phyloP scores from a whole-genome alignment of 2,797 vertebrate species.

The Coreius guichenoti region DNA sequence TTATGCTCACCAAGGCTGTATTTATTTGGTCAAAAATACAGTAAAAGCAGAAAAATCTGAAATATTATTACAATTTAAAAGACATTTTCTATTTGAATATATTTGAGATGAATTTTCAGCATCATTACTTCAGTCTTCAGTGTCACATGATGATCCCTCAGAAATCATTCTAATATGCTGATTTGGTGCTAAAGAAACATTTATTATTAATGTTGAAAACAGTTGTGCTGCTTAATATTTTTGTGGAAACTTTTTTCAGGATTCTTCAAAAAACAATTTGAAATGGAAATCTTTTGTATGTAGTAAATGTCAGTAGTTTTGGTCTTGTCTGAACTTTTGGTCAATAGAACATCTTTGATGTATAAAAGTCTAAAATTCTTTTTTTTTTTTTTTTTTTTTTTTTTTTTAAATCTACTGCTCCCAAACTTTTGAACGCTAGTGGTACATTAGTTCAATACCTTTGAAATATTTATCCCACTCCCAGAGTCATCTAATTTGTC shows the following conservation, averaged over 20 bases:
- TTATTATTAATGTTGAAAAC: too few relatives aligned
- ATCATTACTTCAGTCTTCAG: too few relatives aligned
- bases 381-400: too few relatives aligned
- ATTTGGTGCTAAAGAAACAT: too few relatives aligned
- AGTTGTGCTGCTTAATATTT: not conserved
- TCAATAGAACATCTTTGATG: not conserved
- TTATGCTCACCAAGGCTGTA: not conserved
- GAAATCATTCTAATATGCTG: too few relatives aligned
- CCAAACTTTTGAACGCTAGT: not conserved
- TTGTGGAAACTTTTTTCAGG: not conserved
- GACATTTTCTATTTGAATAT: too few relatives aligned
- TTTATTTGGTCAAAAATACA: not conserved
- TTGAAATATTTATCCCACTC: not conserved
- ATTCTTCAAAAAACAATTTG: not conserved
- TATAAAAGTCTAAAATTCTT: not conserved
- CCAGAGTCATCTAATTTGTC: not conserved
- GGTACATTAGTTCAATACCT: not conserved
- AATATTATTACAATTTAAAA: too few relatives aligned
- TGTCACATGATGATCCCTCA: too few relatives aligned
- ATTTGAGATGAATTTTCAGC: too few relatives aligned
- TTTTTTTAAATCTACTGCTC: too few relatives aligned
- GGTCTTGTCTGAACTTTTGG: not conserved
- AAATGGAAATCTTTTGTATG: not conserved
- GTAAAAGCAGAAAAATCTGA: too few relatives aligned
- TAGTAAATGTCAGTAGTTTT: not conserved